Evolutionary conservation across 2,797 vertebrate species (phyloP), one percentile per base, ranked within the genome.

Genomic region (Siniperca obscura): DNA sequence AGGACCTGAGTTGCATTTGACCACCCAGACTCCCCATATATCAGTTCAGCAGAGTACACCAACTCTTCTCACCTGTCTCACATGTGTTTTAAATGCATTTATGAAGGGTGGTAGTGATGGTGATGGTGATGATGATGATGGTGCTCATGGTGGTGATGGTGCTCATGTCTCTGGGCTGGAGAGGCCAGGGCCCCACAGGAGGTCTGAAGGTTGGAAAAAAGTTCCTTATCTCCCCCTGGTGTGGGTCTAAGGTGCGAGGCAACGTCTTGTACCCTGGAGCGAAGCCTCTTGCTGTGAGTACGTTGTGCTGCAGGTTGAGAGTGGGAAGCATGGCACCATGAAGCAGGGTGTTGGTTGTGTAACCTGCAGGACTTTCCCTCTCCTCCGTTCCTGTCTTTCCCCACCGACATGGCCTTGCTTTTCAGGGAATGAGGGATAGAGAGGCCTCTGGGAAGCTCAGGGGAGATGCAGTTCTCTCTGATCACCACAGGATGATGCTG

Each of bases 81-180:
- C 7, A 16, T 48, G 56, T 11, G 22, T 75, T 62, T 78, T 34
- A 46, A 60, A 75, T 80, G 48, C 42, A 53, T 79, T 90, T 85
- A 92, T 42, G 90, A 87, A 36, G 86, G 84, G 27, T 89, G 90
- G 61, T 93, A 90, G 94, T 98, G 96, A 91, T 98, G 97, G 94
- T 98, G 96, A 91, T 98, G 97, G 86, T 98, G 96, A 85, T 98
- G 97, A 83, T 98, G 97, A 84, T 98, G 97, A 83, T 98, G 97
- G 82, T 98, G 97, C 76, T 98, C 96, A 0, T 98, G 97, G 50
- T 97, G 96, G 74, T 98, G 97, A 88, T 97, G 96, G 78, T 97
- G 97, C 78, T 98, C 97, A 0, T 98, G 97, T 94, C 96, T 96
- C 91, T 97, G 96, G 85, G 96, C 89, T 81, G 96, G 90, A 60